A percentile compares a stretch with the other conserved stretches of the same genome.
phyloP scores from a whole-genome alignment of 2,888 invertebrate genomes.

The Apeira syringaria region DNA sequence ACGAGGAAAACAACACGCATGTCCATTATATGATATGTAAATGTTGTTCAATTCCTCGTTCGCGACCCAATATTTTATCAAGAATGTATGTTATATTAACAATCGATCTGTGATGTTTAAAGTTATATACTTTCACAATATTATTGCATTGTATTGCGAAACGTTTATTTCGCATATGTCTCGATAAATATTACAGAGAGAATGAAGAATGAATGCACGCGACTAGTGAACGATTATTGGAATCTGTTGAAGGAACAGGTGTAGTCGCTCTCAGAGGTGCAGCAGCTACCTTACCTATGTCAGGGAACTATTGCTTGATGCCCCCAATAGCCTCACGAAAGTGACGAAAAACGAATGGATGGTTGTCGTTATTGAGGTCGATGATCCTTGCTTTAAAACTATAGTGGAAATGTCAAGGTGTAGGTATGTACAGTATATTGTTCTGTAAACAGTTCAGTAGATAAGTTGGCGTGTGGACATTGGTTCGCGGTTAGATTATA shows the following conservation, averaged over 20 bases:
- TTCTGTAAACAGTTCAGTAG: conserved; percentile 28
- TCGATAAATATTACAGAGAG: too few relatives aligned
- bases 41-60: conserved; percentile 24
- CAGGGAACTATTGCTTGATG: too few relatives aligned
- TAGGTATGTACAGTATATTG: conserved; percentile 23
- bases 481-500: conserved; percentile 42
- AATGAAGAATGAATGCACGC: too few relatives aligned
- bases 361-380: conserved; percentile 13
- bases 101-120: too few relatives aligned
- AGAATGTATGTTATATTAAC: conserved; percentile 10
- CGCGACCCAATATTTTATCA: conserved; percentile 17
- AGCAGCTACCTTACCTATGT: too few relatives aligned
- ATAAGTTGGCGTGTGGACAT: conserved; percentile 29
- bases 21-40: conserved; percentile 11
- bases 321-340: too few relatives aligned
- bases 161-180: conserved; percentile 10
- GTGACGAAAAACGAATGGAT: too few relatives aligned
- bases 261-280: too few relatives aligned
- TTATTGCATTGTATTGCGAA: conserved; percentile 11
- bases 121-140: conserved; percentile 10
- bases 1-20: conserved; percentile 20
- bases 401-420: conserved; percentile 23
- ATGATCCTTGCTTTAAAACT: conserved; percentile 14
- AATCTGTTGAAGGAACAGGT: too few relatives aligned
- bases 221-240: too few relatives aligned